These are phyloP conservation scores for Dipus sagitta DNA, from an alignment of 2,797 vertebrate genomes.

Conservation along the genomic window DNA sequence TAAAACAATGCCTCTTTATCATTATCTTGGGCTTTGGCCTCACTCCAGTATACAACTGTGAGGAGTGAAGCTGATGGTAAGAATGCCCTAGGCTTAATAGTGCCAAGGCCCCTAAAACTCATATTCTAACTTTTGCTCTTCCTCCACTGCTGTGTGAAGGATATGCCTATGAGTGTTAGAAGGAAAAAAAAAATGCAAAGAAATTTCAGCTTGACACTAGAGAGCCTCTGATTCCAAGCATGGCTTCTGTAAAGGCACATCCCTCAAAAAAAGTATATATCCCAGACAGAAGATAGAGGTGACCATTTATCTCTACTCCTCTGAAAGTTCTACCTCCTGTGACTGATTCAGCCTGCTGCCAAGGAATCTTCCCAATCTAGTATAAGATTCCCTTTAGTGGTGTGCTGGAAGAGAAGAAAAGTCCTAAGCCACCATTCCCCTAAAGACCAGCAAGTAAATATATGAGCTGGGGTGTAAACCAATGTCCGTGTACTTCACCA, in stretches of 20 bases:
- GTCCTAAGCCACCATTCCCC: not conserved
- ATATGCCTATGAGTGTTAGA: not conserved
- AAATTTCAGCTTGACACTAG: slow-evolving; percentile 4
- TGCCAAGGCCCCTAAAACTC: not conserved
- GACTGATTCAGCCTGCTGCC: slow-evolving; percentile 2
- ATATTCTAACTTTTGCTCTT: not conserved
- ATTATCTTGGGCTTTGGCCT: not conserved
- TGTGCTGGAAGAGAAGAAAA: not conserved
- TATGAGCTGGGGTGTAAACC: slow-evolving; percentile 17
- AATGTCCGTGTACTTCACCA: slow-evolving; percentile 39
- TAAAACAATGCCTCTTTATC: slow-evolving; percentile 34
- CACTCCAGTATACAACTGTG: not conserved
- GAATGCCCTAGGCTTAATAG: not conserved
- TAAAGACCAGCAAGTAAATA: slow-evolving; percentile 46
- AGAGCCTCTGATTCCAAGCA: slow-evolving; percentile 29
- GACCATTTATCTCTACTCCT: slow-evolving; percentile 12
- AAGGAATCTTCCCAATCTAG: slow-evolving; percentile 21
- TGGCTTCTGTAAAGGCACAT: not conserved
- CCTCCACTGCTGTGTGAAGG: not conserved
- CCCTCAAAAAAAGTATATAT: too few relatives aligned
- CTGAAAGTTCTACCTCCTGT: slow-evolving; percentile 31
- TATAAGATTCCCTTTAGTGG: not conserved
- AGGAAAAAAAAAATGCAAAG: not conserved
- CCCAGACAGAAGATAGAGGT: slow-evolving; percentile 17
- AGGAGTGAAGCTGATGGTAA: not conserved